Conservation (phyloP, 2,113 vertebrate genomes). For the Stigmatopora nigra region DNA sequence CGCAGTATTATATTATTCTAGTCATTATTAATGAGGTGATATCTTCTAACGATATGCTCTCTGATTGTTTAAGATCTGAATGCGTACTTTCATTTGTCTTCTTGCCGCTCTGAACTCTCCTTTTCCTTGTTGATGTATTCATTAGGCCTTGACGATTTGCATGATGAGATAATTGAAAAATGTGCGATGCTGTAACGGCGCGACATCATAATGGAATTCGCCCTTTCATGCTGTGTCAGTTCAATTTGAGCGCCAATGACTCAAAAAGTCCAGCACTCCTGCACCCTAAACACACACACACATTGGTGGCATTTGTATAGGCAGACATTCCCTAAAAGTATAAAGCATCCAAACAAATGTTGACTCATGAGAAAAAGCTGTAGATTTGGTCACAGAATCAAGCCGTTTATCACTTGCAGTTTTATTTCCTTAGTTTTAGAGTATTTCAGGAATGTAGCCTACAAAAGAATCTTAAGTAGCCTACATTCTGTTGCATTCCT, state of each 20-base stretch:
- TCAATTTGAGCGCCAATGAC: slow-evolving; percentile 30
- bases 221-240: slow-evolving; percentile 29
- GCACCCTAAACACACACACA: background rate
- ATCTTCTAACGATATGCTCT: too few relatives aligned
- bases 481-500: background rate
- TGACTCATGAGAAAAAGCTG: slow-evolving; percentile 41
- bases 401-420: background rate
- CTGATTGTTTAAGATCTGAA: background rate
- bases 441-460: too few relatives aligned
- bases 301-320: slow-evolving; percentile 28
- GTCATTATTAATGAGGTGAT: background rate
- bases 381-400: background rate
- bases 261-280: slow-evolving; percentile 6
- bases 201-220: slow-evolving; percentile 26
- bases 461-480: too few relatives aligned
- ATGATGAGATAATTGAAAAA: background rate
- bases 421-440: background rate
- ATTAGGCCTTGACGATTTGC: slow-evolving; percentile 12
- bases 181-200: slow-evolving; percentile 18
- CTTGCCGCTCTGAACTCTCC: background rate
- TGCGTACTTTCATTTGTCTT: background rate
- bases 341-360: slow-evolving; percentile 42
- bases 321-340: slow-evolving; percentile 45
- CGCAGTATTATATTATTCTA: background rate
- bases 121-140: slow-evolving; percentile 13